A percentile compares a stretch with the other conserved stretches of the same genome.
Conservation (phyloP, 2,888 invertebrate species). For the Arge pagana region DNA sequence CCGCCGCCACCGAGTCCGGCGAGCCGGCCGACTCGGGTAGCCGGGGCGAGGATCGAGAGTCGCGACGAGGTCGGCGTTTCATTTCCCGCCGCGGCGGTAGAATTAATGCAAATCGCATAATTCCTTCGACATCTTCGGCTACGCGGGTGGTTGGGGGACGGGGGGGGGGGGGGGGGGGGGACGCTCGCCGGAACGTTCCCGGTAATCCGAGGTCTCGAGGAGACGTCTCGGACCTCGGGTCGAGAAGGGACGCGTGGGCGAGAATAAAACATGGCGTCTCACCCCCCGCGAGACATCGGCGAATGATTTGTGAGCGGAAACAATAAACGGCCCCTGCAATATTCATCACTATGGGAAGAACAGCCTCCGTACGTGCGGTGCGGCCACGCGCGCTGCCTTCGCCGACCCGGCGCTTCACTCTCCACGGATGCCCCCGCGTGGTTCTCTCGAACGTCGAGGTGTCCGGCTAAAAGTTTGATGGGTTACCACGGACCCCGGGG, state of each 20-base stretch:
- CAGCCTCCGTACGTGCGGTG: slow-evolving; percentile 42
- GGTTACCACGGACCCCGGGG: slow-evolving; percentile 53
- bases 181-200: too few relatives aligned
- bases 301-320: slow-evolving; percentile 58
- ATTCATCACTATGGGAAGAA: slow-evolving; percentile 47
- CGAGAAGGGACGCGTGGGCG: slow-evolving; percentile 16
- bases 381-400: too few relatives aligned
- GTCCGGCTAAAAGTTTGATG: slow-evolving; percentile 58
- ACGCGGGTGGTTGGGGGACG: neutral
- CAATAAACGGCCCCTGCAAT: slow-evolving; percentile 57
- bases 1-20: too few relatives aligned
- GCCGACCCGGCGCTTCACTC: too few relatives aligned
- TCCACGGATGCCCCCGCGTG: too few relatives aligned
- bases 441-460: slow-evolving; percentile 33
- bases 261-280: slow-evolving; percentile 53
- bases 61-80: too few relatives aligned
- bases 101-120: neutral
- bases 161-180: neutral
- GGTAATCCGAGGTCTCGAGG: slow-evolving; percentile 16
- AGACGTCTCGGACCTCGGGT: neutral
- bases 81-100: too few relatives aligned
- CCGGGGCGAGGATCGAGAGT: too few relatives aligned
- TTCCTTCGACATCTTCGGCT: neutral
- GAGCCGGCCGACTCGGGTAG: too few relatives aligned
- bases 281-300: slow-evolving; percentile 54